Evolutionary conservation across 2,888 invertebrate genomes (phyloP), one percentile per base, ranked within the genome.

Genomic region (Cryptocephalus moraei): DNA sequence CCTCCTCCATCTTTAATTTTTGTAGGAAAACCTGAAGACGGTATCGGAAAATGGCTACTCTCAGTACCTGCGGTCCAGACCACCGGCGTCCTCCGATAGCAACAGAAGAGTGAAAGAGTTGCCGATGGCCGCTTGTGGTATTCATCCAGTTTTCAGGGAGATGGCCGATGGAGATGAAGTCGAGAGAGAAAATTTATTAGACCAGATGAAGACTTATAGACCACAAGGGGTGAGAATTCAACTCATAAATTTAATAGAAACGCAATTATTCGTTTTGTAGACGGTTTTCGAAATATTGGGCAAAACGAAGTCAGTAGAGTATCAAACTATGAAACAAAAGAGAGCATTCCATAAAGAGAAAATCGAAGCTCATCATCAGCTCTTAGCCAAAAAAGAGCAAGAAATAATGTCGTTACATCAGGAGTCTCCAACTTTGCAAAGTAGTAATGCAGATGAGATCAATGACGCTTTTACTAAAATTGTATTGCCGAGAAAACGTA

Each of bases 211-310:
- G 67, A 79, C 74, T 50, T 91, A 88, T 61, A 78, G 82, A 59
- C 84, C 90, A 4, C 81, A 78, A 65, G 84, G 81, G 57, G 85
- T 83, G 70, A 77, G 33, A 13, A 31, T 36, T n/a, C 38, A n/a
- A 36, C 4, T 11, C 38, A 4, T 6, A 11, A n/a, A 11, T 2
- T 36, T 36, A 4, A n/a, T 36, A 4, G 38, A 36, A 12, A 11
- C 38, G n/a, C 38, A 36, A 11, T 2, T 36, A 32, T 44, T 52
- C 49, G 49, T 55, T 4, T 72, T 75, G 36, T 71, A 92, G 91
- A 97, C 95, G 0, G 87, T 97, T 60, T 90, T 97, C 70, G 97
- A 97, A 73, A 77, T 96, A 43, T 86, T 88, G 40, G 80, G 86
- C 0, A 88, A 85, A 64, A 78, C 83, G 59, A 82, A 91, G 64